Conservation (phyloP, 2,113 vertebrate genomes). For the Oreochromis niloticus region DNA sequence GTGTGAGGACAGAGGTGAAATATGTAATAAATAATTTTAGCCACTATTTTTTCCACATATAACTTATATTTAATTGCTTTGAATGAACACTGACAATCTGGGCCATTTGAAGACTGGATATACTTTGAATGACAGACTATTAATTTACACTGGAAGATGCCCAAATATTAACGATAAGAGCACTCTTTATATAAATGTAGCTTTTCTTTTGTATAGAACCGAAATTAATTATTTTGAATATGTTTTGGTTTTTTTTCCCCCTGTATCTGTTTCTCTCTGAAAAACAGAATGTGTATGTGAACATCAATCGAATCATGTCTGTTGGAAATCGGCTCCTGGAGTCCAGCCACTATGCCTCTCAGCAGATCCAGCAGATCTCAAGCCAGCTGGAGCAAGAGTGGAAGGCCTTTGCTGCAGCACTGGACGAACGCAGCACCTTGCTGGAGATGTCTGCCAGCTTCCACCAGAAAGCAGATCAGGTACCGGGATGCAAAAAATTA, state of each 20-base stretch:
- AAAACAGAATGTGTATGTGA: conserved; percentile 93
- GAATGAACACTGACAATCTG: not conserved
- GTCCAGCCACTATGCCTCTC: conserved; percentile 92
- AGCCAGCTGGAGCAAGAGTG: conserved; percentile 95
- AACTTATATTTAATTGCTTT: not conserved
- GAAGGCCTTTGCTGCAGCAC: conserved; percentile 93
- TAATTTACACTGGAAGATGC: not conserved
- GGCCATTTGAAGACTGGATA: not conserved
- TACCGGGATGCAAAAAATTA: conserved; percentile 28
- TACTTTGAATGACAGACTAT: not conserved
- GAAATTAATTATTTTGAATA: not conserved
- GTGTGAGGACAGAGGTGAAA: not conserved
- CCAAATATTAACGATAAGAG: not conserved
- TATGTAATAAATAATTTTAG: not conserved
- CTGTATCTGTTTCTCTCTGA: not conserved
- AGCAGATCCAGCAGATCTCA: conserved; percentile 97
- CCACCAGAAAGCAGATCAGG: conserved; percentile 97
- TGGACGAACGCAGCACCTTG: conserved; percentile 93
- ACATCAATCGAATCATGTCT: conserved; percentile 98
- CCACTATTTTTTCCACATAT: not conserved
- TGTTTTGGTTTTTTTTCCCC: not conserved
- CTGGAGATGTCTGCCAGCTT: conserved; percentile 96
- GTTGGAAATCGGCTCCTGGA: conserved; percentile 92
- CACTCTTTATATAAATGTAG: not conserved
- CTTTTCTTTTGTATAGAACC: not conserved